Base-by-base conservation (phyloP, 2,888 invertebrate genomes). In the Idaea straminata region DNA sequence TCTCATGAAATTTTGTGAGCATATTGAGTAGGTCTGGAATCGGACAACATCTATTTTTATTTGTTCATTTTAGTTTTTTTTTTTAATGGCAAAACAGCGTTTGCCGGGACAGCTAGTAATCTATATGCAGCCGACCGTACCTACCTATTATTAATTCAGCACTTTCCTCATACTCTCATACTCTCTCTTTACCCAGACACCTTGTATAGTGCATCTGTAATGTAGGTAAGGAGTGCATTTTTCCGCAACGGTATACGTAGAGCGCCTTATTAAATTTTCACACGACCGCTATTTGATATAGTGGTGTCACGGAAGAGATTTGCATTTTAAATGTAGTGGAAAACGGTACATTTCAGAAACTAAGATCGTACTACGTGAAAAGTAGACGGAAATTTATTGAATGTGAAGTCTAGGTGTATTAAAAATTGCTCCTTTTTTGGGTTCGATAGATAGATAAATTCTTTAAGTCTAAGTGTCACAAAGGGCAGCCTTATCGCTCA, bases 221-320 rank as follows among this genome's bases (percentile, higher is more conserved):
- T 59, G 59, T 25, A 34, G 15, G n/a, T 6, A 57, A 1, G 58
- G 16, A 35, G 13, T 16, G 34, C 35, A 15, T 61, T 60, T 64
- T 38, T 13, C 61, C 15, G 15, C 34, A 7, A 57, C 58, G 61
- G 60, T 62, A 66, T 66, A 65, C 65, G 69, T 66, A 60, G 65
- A 70, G 67, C 60, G 64, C 70, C 83, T 83, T 83, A 84, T 86
- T 84, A 84, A 84, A 83, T 82, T 83, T 83, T 81, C 82, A 84
- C 83, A 78, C 77, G 71, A 77, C 79, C 77, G 77, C 79, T 78
- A 79, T 77, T 75, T 76, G 74, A 76, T 75, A 73, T 72, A 71
- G 70, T 66, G 66, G 68, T 71, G 71, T 72, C 72, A 66, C 62
- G 34, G 63, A 35, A 61, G 64, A 68, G 68, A 63, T 65, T 68